Conservation (phyloP, 1,140 invertebrate species). For the Bombus pyrosoma region DNA sequence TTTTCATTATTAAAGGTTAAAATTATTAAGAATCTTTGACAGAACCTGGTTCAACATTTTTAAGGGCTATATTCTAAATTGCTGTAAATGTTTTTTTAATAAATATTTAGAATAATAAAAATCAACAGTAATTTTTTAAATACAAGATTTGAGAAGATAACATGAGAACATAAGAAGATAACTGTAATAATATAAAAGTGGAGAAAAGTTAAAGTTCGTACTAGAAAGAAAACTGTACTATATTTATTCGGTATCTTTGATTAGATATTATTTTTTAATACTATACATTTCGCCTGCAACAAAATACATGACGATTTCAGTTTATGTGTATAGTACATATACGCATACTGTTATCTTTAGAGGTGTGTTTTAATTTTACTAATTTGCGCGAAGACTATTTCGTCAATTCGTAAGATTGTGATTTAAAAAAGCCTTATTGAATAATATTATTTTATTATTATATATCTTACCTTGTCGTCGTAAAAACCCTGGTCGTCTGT, state of each 20-base stretch:
- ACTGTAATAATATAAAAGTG: no score
- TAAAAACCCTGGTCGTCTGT: slow-evolving; percentile 95
- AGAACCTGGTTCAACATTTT: neutral
- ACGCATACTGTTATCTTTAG: no score
- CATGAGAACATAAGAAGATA: no score
- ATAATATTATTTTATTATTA: slow-evolving; percentile 7
- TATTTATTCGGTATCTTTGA: neutral
- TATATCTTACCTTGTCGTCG: slow-evolving; percentile 88
- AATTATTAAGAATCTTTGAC: neutral
- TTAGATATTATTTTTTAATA: no score
- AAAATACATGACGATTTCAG: neutral
- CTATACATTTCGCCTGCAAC: neutral
- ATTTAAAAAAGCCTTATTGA: slow-evolving; percentile 3
- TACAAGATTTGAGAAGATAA: neutral
- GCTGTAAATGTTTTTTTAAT: neutral
- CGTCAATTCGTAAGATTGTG: neutral
- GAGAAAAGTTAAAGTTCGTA: neutral
- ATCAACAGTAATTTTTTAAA: neutral
- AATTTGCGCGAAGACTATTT: neutral
- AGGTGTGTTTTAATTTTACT: neutral
- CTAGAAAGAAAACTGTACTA: neutral
- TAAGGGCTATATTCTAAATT: neutral
- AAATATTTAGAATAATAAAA: neutral
- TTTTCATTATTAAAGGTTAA: neutral
- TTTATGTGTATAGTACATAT: neutral